A percentile compares a stretch with the other conserved stretches of the same genome.
Evolutionary conservation across 2,113 vertebrate genomes (phyloP).

Genomic region (Mastomys coucha): DNA sequence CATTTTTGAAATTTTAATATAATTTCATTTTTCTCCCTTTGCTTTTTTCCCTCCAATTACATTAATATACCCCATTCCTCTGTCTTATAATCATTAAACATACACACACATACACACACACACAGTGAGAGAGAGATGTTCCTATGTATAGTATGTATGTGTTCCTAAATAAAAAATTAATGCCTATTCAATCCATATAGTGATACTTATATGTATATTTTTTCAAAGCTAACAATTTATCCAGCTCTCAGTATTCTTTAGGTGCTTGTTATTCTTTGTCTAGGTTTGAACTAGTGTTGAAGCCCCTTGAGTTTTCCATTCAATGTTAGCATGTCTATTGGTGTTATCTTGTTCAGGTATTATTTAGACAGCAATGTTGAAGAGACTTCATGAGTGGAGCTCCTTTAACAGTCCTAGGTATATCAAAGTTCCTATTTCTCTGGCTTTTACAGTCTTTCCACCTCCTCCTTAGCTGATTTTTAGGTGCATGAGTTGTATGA

Average conservation of each 20-base stretch:
- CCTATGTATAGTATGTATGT: neutral
- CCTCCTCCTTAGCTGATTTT: neutral
- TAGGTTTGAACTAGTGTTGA: neutral
- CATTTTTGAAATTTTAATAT: neutral
- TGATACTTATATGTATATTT: neutral
- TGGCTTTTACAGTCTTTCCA: neutral
- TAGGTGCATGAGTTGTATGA: neutral
- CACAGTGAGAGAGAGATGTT: too few species aligned
- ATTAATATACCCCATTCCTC: neutral
- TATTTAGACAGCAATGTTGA: neutral
- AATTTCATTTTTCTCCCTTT: neutral
- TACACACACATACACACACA: too few species aligned
- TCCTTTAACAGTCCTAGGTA: neutral
- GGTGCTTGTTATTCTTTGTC: neutral
- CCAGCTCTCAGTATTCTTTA: neutral
- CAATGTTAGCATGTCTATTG: neutral
- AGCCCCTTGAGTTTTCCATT: neutral
- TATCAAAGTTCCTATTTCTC: too few species aligned
- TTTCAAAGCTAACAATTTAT: neutral
- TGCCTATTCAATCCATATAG: neutral
- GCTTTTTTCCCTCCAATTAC: neutral
- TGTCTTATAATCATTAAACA: neutral
- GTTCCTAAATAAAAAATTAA: neutral
- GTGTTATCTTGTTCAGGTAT: neutral
- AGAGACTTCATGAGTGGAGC: neutral